phyloP scores from a whole-genome alignment of 2,888 invertebrate species.

The Cepaea hortensis region DNA sequence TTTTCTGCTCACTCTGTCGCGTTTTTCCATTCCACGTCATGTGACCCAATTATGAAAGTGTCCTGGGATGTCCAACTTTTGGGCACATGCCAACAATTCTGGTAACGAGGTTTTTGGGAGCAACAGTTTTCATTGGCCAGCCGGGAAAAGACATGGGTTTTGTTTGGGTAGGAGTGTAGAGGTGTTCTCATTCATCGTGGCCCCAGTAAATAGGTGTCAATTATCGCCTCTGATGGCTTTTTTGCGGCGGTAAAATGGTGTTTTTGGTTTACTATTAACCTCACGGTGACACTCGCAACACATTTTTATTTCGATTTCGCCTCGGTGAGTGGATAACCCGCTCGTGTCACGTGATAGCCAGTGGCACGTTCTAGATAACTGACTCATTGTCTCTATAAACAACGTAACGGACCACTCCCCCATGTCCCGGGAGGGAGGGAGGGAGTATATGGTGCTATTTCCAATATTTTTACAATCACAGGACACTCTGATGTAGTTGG shows the following conservation, averaged over 20 bases:
- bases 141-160: neutral
- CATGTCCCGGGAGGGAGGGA: too few relatives aligned
- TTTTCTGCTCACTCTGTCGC: neutral
- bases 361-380: too few relatives aligned
- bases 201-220: neutral
- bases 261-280: neutral
- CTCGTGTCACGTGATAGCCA: too few relatives aligned
- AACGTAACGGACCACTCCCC: too few relatives aligned
- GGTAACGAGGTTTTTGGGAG: neutral
- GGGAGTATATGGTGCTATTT: too few relatives aligned
- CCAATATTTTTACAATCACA: too few relatives aligned
- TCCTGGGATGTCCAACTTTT: conserved; percentile 10
- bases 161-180: neutral
- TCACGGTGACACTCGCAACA: too few relatives aligned
- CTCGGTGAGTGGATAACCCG: too few relatives aligned
- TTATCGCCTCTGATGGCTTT: neutral
- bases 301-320: too few relatives aligned
- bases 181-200: neutral
- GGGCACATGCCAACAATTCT: neutral
- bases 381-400: too few relatives aligned
- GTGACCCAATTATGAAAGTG: conserved; percentile 19
- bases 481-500: too few relatives aligned
- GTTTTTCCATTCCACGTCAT: conserved; percentile 2
- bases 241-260: neutral
- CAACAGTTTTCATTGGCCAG: neutral